Base-by-base conservation (phyloP, 1,140 invertebrate genomes). In the Pogonomyrmex californicus region DNA sequence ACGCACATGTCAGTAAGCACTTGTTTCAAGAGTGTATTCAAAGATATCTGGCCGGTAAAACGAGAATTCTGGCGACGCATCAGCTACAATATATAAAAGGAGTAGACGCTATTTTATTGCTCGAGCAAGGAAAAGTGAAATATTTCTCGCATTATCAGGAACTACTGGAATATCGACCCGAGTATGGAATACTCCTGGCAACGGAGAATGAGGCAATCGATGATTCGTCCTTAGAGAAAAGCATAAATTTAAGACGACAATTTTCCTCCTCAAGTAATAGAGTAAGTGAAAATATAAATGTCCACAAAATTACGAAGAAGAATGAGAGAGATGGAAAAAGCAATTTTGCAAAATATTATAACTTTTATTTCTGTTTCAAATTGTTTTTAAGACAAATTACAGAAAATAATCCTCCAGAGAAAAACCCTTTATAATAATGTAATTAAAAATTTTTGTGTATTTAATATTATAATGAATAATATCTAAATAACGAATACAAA, bases 31-130 rank as follows among this genome's bases (percentile, higher is more conserved):
- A 97, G 71, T 97, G 97, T 85, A 96, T 98, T 87, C 94, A 91
- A 88, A 94, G 87, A 92, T 96, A 92, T 87, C 92, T 95, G 85
- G 89, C 86, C 7, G 95, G 92, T 1, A 96, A 95, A 87, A 97
- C 97, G 0, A 95, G 97, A 17, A 96, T 99, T 91, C 95, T 99
- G 23, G 98, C 98, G 5, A 99, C 98, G 0, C 98, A 99, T 94
- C 98, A 99, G 93, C 94, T 99, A 73, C 98, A 98, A 92, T 98
- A 98, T 91, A 95, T 99, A 4, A 97, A 97, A 91, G 96, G 97
- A 62, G 98, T 98, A 5, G 97, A 98, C 91, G 96, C 96, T 85
- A 98, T 99, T 88, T 93, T 98, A 56, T 96, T 98, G n/a, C 92
- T 99, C 73, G 97, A 98, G 88, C 96, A 98, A 93, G 98, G 97